These are phyloP conservation scores for Lomographa bimaculata DNA, from an alignment of 2,888 invertebrate genomes.

Conservation along the genomic window DNA sequence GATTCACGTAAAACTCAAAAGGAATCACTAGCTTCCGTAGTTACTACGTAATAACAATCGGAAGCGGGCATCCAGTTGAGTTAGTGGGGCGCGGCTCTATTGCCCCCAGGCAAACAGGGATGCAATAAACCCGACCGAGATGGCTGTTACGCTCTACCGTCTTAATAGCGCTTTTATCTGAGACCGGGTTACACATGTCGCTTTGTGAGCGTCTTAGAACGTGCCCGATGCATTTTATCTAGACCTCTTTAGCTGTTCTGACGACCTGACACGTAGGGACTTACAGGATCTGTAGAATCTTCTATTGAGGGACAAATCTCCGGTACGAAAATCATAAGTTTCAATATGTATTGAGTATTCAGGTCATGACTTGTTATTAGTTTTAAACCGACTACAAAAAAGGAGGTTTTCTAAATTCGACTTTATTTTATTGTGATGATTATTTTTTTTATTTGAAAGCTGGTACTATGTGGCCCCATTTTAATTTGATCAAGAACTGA, in stretches of 20 bases:
- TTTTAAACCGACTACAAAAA: too few relatives aligned
- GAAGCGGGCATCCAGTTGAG: slow-evolving; percentile 60
- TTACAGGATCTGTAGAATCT: too few relatives aligned
- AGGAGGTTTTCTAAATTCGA: too few relatives aligned
- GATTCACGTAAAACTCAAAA: slow-evolving; percentile 11
- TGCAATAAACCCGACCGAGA: slow-evolving; percentile 74
- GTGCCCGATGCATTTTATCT: slow-evolving; percentile 47
- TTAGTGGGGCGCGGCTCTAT: slow-evolving; percentile 58
- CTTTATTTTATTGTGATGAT: too few relatives aligned
- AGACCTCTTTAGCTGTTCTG: slow-evolving; percentile 1
- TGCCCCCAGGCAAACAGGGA: slow-evolving; percentile 73
- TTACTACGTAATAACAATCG: slow-evolving; percentile 71
- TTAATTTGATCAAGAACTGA: too few relatives aligned
- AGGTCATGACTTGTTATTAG: too few relatives aligned
- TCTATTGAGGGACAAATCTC: too few relatives aligned
- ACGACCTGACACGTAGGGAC: background rate
- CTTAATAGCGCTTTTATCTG: slow-evolving; percentile 63
- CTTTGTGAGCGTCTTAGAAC: slow-evolving; percentile 43
- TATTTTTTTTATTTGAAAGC: too few relatives aligned
- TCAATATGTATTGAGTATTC: too few relatives aligned
- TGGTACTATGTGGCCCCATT: too few relatives aligned
- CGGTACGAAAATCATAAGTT: too few relatives aligned
- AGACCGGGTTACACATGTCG: slow-evolving; percentile 58
- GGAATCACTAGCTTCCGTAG: slow-evolving; percentile 29
- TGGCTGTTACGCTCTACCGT: slow-evolving; percentile 53